Evolutionary conservation across 1,140 invertebrate genomes (phyloP), one percentile per base, ranked within the genome.

Genomic region (Macrocentrus cingulum): DNA sequence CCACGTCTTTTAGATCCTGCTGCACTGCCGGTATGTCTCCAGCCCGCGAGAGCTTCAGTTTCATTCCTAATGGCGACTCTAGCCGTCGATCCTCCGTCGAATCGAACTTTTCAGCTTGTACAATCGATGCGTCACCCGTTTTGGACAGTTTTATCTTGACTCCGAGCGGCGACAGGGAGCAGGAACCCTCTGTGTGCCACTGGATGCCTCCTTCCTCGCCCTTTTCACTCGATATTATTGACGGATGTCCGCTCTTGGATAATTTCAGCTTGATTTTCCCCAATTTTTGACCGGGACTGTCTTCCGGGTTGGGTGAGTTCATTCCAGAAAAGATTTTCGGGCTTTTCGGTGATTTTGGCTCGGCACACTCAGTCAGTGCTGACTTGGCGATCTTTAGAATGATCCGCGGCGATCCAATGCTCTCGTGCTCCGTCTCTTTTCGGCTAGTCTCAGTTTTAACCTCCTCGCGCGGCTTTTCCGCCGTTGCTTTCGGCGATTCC

Each of bases 331-430:
- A 66, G n/a, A 80, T 74, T 64, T 80, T 80, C 0, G 78, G 76
- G 53, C 78, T 80, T 39, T 78, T 80, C 0, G 78, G 78, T n/a
- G 76, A 78, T 29, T 73, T 68, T 0, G 75, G 78, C 32, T 80
- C 78, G 0, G 66, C 65, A 9, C 78, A 80, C 13, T 79, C 76
- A 1, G 78, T 60, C n/a, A 80, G 70, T 2, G 76, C 78, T 4
- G 78, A 80, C 57, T 80, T 80, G 0, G 76, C 76, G 22, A 80
- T 80, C 61, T 80, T 80, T 7, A 80, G 55, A 32, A 80, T 80
- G 15, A 80, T 80, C 20, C 76, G 61, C 3, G 77, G 78, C 7
- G 78, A 79, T 1, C 77, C 74, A 11, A 77, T 67, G 23, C 76
- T 79, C n/a, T 80, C 72, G 4, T 67, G 56, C 29, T 68, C 71